These are phyloP conservation scores for Syngnathus acus DNA, from an alignment of 2,797 vertebrate species.

Conservation along the genomic window DNA sequence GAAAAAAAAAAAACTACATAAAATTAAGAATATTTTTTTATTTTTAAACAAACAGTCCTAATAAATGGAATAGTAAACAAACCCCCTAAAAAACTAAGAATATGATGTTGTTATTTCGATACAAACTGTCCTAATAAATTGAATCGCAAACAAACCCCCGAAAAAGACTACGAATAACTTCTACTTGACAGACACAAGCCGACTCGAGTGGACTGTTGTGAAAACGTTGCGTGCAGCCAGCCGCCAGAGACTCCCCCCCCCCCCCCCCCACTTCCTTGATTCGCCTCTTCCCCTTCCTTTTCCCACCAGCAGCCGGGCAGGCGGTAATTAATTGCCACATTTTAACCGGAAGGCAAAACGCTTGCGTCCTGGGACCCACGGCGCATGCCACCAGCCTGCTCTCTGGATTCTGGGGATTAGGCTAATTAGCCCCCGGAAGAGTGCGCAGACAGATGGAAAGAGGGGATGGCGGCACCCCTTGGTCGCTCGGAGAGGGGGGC, in stretches of 20 bases:
- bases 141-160: too few relatives aligned
- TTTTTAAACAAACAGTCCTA: too few relatives aligned
- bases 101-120: too few relatives aligned
- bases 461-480: constrained; percentile 57
- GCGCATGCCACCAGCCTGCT: constrained; percentile 62
- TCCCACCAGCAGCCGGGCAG: constrained; percentile 67
- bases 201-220: too few relatives aligned
- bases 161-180: too few relatives aligned
- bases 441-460: constrained; percentile 73
- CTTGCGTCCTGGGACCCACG: constrained; percentile 62
- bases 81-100: too few relatives aligned
- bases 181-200: too few relatives aligned
- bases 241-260: background rate
- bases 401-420: constrained; percentile 74
- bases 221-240: too few relatives aligned
- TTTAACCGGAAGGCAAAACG: constrained; percentile 77
- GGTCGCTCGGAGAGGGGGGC: constrained; percentile 31
- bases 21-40: too few relatives aligned
- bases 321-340: constrained; percentile 79
- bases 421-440: constrained; percentile 80
- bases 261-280: constrained; percentile 26
- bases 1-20: too few relatives aligned
- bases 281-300: constrained; percentile 14
- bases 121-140: too few relatives aligned
- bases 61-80: too few relatives aligned